Evolutionary conservation across 64 coral and sea anemone species (phyloP).

Genomic region (Stichodactyla mertensii): DNA sequence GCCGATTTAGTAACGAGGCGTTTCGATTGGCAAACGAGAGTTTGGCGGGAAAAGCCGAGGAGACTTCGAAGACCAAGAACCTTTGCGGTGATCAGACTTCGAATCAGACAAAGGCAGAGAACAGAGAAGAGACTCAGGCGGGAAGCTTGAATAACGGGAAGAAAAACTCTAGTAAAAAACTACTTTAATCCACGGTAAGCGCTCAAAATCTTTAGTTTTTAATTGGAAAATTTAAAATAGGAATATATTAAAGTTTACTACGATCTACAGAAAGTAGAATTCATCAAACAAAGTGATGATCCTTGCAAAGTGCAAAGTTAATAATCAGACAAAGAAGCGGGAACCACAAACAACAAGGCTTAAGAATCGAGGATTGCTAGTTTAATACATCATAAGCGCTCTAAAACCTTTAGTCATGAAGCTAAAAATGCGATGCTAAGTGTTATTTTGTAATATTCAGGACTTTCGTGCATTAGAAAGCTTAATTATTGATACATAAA

Average conservation of each 20-base stretch:
- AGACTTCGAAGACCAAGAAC: neutral
- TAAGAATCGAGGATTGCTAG: no score
- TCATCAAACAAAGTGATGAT: no score
- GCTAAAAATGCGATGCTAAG: no score
- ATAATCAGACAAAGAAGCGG: no score
- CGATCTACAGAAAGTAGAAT: no score
- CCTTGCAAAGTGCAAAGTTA: no score
- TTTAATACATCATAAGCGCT: no score
- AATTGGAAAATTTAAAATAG: neutral
- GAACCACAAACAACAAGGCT: no score
- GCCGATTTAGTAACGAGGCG: neutral
- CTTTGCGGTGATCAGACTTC: neutral
- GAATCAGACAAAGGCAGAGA: neutral
- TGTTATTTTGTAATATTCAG: no score
- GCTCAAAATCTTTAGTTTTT: neutral
- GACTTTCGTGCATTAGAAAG: no score
- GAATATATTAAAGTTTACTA: neutral
- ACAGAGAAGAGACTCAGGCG: neutral
- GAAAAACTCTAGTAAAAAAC: neutral
- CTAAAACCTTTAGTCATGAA: no score
- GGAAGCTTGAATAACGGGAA: neutral
- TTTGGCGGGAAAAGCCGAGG: neutral
- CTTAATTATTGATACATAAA: no score
- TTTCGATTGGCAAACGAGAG: neutral
- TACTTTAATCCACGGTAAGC: neutral